These are phyloP conservation scores for Setophaga petechia DNA, from an alignment of 2,113 vertebrate species.

Conservation along the genomic window DNA sequence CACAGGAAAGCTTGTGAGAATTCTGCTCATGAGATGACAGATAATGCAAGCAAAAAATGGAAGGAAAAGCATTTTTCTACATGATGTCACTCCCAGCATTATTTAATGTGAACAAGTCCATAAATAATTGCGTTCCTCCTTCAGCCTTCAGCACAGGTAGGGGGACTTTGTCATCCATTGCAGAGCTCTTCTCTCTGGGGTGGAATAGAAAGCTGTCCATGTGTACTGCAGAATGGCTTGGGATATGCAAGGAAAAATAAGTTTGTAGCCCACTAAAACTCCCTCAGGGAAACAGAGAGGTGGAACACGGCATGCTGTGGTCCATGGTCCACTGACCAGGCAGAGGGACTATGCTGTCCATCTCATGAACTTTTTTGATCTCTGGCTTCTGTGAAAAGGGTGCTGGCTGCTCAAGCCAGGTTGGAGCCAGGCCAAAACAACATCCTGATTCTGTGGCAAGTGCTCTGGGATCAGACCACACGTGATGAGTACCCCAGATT, in stretches of 20 bases:
- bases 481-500: slow-evolving; percentile 26
- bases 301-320: not conserved
- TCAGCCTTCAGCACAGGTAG: not conserved
- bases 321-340: not conserved
- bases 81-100: not conserved
- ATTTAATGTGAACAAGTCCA: not conserved
- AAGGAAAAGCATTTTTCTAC: not conserved
- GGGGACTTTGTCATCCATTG: not conserved
- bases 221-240: not conserved
- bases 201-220: not conserved
- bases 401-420: not conserved
- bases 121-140: not conserved
- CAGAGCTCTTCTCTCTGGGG: not conserved
- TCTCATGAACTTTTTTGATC: not conserved
- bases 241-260: not conserved
- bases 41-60: slow-evolving; percentile 1
- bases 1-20: slow-evolving; percentile 7
- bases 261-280: not conserved
- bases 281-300: not conserved
- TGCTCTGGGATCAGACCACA: slow-evolving; percentile 24
- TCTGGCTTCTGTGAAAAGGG: not conserved
- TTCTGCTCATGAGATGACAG: slow-evolving; percentile 1
- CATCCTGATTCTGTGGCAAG: slow-evolving; percentile 41
- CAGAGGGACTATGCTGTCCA: not conserved
- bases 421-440: slow-evolving; percentile 29